Base-by-base conservation (phyloP, 2,113 vertebrate genomes). In the Ochotona princeps region DNA sequence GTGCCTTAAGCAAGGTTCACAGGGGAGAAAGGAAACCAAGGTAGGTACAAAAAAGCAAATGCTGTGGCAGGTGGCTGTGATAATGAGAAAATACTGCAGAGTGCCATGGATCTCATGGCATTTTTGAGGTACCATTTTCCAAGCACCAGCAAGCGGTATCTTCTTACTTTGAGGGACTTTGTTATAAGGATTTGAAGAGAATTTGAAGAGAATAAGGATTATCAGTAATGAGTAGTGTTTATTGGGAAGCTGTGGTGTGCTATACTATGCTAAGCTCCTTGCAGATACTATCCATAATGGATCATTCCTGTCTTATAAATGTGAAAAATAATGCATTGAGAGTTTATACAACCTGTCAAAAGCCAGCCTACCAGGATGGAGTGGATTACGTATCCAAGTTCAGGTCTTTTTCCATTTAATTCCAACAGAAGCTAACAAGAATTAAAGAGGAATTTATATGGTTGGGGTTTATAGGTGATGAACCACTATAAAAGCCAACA, bases 131-230 rank as follows among this genome's bases (percentile, higher is more conserved):
- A 51, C 65, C 7, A 30, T 30, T 81, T 65, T 92, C 18, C 66
- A 30, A 87, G 47, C 8, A 9, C 81, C 32, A 13, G 13, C 26
- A 54, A 47, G 32, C 23, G 57, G 57, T 63, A 83, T 8, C 51
- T 18, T 72, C 44, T 85, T 44, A 5, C 35, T 26, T 4, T 47
- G 11, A 67, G 15, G 49, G 1, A 35, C 32, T 12, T 25, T 18
- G 9, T 49, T 32, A 18, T 17, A 65, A 65, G 23, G 23, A 51
- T 47, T 51, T 35, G 17, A 90, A 70, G 35, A 85, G 49, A 17
- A 91, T 63, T 51, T 35, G 17, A 90, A 70, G 35, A 85, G 49
- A 17, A 91, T 63, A n/a, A n/a, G n/a, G n/a, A n/a, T n/a, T n/a
- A 73, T 21, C 61, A 51, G 30, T 74, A 25, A 25, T 7, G 25